Evolutionary conservation across 2,113 vertebrate species (phyloP).

Genomic region (Oryctolagus cuniculus): mOryCun1.1 NC_091433.1:147710501-147711000

Average conservation of each 20-base stretch:
- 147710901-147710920: not conserved
- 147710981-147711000: too few relatives aligned
- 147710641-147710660: not conserved
- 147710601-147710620: not conserved
- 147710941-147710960: not conserved
- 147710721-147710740: not conserved
- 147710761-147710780: not conserved
- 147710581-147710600: not conserved
- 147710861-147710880: not conserved
- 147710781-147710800: not conserved
- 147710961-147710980: not conserved
- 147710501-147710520: not conserved
- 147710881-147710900: not conserved
- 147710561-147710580: not conserved
- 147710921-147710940: not conserved
- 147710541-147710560: not conserved
- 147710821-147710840: not conserved
- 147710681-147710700: not conserved
- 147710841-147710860: conserved; percentile 26
- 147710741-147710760: not conserved
- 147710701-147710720: not conserved
- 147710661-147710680: not conserved
- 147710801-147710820: not conserved
- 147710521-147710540: not conserved
- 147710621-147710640: not conserved